Conservation (phyloP, 1,140 invertebrate species). For the Bicyclus anynana region DNA sequence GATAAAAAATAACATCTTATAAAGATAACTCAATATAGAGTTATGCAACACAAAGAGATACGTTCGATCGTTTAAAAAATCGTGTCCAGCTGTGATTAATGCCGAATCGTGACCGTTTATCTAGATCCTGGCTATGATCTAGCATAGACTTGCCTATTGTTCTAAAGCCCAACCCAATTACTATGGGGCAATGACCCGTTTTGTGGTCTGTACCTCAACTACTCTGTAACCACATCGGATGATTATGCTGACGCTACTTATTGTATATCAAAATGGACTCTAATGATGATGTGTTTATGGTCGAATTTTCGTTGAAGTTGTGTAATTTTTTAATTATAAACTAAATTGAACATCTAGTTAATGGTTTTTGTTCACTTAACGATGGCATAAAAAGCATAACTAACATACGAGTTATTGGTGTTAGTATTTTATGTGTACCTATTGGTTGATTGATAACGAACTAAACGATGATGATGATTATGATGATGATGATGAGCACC, state of each 20-base stretch:
- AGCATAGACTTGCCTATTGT: constrained; percentile 35
- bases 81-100: constrained; percentile 26
- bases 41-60: not conserved
- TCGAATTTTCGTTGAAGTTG: not conserved
- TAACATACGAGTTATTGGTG: not conserved
- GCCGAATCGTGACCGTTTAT: constrained; percentile 34
- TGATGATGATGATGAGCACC: too few relatives aligned
- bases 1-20: not conserved
- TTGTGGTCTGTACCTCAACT: not conserved
- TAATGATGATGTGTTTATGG: not conserved
- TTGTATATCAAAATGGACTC: not conserved
- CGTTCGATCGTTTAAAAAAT: constrained; percentile 15
- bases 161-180: constrained; percentile 28
- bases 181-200: constrained; percentile 25
- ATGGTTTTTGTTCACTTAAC: not conserved
- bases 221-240: constrained; percentile 4
- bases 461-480: too few relatives aligned
- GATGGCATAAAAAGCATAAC: not conserved
- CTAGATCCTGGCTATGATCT: constrained; percentile 27
- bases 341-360: constrained; percentile 1
- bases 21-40: not conserved
- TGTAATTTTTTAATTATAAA: not conserved
- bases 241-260: constrained; percentile 7
- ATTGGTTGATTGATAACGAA: too few relatives aligned
- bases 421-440: too few relatives aligned